A percentile compares a stretch with the other conserved stretches of the same genome.
These are phyloP conservation scores for Larimichthys polyactis DNA, from an alignment of 2,113 vertebrate genomes.

Conservation along the genomic window DNA sequence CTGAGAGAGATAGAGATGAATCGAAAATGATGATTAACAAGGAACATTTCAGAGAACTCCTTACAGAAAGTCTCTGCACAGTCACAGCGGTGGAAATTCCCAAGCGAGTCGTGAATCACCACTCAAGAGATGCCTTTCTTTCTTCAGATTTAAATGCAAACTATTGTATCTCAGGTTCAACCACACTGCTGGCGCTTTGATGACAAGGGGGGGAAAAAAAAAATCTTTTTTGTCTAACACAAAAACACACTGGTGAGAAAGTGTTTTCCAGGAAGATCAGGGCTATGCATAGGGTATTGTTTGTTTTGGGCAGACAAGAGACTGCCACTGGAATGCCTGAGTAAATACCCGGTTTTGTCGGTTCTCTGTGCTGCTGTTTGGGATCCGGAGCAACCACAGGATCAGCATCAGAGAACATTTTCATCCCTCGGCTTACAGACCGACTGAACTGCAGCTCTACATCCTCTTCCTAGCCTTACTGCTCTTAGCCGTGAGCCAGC, in stretches of 20 bases:
- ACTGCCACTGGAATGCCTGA: slow-evolving; percentile 54
- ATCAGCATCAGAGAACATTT: slow-evolving; percentile 76
- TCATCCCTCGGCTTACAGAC: slow-evolving; percentile 73
- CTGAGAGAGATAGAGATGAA: slow-evolving; percentile 51
- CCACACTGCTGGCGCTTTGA: slow-evolving; percentile 19
- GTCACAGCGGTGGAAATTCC: slow-evolving; percentile 36
- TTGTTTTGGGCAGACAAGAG: slow-evolving; percentile 63
- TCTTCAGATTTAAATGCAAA: slow-evolving; percentile 53
- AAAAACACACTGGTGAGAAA: slow-evolving; percentile 32
- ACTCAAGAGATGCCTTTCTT: slow-evolving; percentile 45
- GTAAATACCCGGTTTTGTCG: slow-evolving; percentile 70
- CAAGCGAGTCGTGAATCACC: slow-evolving; percentile 47
- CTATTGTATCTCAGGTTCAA: slow-evolving; percentile 32
- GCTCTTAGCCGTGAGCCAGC: slow-evolving; percentile 53
- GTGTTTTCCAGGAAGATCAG: slow-evolving; percentile 57
- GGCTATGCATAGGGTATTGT: slow-evolving; percentile 53
- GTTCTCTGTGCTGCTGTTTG: slow-evolving; percentile 60
- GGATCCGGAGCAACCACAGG: slow-evolving; percentile 63
- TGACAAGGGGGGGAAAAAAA: background rate
- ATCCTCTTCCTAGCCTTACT: slow-evolving; percentile 47
- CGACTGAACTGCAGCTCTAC: slow-evolving; percentile 63
- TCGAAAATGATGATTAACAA: slow-evolving; percentile 63
- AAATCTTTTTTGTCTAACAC: slow-evolving; percentile 26
- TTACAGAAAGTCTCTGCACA: slow-evolving; percentile 29
- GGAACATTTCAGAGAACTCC: slow-evolving; percentile 52